These are phyloP conservation scores for Ranitomeya variabilis DNA, from an alignment of 2,113 vertebrate species.

Conservation along the genomic window DNA sequence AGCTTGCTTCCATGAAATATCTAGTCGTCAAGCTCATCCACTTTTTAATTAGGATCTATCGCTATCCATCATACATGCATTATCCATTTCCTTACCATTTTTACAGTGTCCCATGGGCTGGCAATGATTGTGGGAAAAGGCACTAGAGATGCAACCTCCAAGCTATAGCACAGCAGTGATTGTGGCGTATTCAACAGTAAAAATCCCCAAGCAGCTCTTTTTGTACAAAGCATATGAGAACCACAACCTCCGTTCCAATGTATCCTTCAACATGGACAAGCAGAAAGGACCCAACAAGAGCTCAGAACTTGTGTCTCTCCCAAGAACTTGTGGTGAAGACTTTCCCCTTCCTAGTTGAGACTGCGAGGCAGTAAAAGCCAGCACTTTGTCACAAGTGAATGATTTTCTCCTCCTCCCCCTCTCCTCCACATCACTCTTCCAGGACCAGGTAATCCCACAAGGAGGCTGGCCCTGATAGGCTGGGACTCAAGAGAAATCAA, in stretches of 20 bases:
- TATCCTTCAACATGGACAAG: slow-evolving; percentile 3
- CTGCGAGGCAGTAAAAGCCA: slow-evolving; percentile 38
- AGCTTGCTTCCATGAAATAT: not conserved
- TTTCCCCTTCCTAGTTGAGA: slow-evolving; percentile 1
- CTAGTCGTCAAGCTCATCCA: not conserved
- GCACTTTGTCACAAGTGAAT: slow-evolving; percentile 47
- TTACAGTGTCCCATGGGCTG: not conserved
- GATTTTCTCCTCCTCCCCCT: slow-evolving; percentile 37
- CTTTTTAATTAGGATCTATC: not conserved
- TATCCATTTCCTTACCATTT: slow-evolving; percentile 44
- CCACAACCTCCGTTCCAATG: not conserved
- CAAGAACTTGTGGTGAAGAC: slow-evolving; percentile 33
- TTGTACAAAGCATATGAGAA: not conserved
- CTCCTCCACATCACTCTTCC: slow-evolving; percentile 48
- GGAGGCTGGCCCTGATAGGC: slow-evolving; percentile 63
- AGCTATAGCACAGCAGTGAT: slow-evolving; percentile 3
- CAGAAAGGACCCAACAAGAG: not conserved
- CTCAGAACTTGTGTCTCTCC: slow-evolving; percentile 17
- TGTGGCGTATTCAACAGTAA: not conserved
- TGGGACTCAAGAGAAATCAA: slow-evolving; percentile 30
- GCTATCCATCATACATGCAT: not conserved
- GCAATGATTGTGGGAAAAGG: not conserved
- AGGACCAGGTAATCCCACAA: slow-evolving; percentile 68
- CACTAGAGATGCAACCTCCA: not conserved
- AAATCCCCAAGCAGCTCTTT: slow-evolving; percentile 2